Base-by-base conservation (phyloP, 2,113 vertebrate genomes). In the Chrysemys picta region DNA sequence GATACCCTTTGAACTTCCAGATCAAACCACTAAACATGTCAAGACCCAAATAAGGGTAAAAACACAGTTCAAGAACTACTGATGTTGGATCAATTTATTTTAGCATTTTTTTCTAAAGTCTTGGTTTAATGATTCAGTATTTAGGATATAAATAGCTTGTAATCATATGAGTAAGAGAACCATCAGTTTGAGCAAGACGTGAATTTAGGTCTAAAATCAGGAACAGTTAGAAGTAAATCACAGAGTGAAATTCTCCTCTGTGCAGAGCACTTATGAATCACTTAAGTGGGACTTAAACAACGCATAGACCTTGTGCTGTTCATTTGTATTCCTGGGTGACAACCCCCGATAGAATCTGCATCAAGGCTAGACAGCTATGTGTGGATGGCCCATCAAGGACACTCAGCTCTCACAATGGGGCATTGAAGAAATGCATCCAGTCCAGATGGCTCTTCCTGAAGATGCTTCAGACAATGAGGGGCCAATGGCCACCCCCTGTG, bases 1-100 rank as follows among this genome's bases (percentile, higher is more conserved):
- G 56, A 84, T 52, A 17, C 1, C 76, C 22, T 9, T 79, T 45
- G n/a, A 80, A 69, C 85, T 24, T 42, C 35, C 29, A 0, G 52
- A 57, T 52, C n/a, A 25, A 54, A 62, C 76, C 5, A 1, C 9
- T 69, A 69, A 75, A 11, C 62, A 14, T 3, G 13, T 4, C 89
- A 24, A 2, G 1, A 4, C 3, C 22, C 59, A 54, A 59, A 0
- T 2, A 22, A 29, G 78, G 24, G 0, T 14, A 19, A 29, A 80
- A 87, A 83, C 22, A 83, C 82, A 80, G 76, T 0, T 2, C 38
- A 93, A 42, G 8, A 45, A 47, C 10, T n/a, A 27, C n/a, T 16
- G 88, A 7, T 31, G 7, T 76, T 11, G 19, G 27, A 24, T 12
- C 21, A 9, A 0, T 22, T 5, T 38, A 75, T 80, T 50, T 69